Percentiles rank a stretch among this genome's conserved stretches.
Conservation (phyloP, 2,797 vertebrate species). For the Spinibarbus caldwelli region DNA sequence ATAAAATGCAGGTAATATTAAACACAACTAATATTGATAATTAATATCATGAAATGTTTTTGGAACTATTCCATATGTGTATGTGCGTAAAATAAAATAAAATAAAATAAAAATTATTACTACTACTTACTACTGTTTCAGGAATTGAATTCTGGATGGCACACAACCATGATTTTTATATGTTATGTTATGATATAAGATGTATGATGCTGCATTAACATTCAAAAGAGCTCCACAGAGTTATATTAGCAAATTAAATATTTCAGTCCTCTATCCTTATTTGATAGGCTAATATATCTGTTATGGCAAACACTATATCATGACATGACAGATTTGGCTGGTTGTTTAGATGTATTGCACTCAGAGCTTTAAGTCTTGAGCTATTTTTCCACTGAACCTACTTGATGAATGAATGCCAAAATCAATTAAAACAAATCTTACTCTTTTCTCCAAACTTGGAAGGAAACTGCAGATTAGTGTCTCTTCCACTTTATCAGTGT, state of each 20-base stretch:
- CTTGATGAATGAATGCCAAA: constrained; percentile 48
- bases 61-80: too few species aligned
- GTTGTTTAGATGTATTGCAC: constrained; percentile 69
- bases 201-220: constrained; percentile 34
- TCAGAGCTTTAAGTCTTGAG: constrained; percentile 39
- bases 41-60: too few species aligned
- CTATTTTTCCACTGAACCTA: constrained; percentile 20
- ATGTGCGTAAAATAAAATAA: too few species aligned
- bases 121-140: too few species aligned
- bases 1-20: neutral
- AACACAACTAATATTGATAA: neutral
- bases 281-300: constrained; percentile 78
- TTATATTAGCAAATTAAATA: constrained; percentile 47
- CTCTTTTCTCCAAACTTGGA: constrained; percentile 38
- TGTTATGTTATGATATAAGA: too few species aligned
- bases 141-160: neutral
- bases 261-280: constrained; percentile 45
- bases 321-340: constrained; percentile 73
- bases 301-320: constrained; percentile 77
- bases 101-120: too few species aligned
- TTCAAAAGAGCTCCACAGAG: constrained; percentile 32
- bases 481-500: constrained; percentile 40
- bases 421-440: constrained; percentile 56
- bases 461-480: constrained; percentile 50
- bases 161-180: neutral